Evolutionary conservation across 2,888 invertebrate species (phyloP).

Genomic region (Lycia hirtaria): DNA sequence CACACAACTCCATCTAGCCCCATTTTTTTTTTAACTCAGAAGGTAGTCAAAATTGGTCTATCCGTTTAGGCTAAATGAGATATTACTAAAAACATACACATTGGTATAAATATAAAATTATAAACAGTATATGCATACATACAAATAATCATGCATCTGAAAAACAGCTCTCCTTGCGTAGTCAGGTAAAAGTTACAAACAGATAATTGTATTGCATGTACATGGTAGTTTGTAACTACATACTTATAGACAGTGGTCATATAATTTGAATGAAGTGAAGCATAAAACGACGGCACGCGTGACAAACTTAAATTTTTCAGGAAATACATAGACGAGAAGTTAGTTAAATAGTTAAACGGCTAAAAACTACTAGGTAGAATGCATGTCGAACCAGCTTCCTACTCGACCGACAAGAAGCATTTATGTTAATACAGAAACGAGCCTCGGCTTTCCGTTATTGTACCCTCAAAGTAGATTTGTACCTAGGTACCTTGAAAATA

Average conservation of each 20-base stretch:
- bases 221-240: neutral
- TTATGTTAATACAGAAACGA: slow-evolving; percentile 57
- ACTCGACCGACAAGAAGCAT: slow-evolving; percentile 49
- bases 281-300: slow-evolving; percentile 26
- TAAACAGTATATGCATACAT: too few relatives aligned
- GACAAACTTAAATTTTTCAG: slow-evolving; percentile 26
- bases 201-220: neutral
- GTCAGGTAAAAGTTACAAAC: neutral
- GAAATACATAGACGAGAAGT: slow-evolving; percentile 22
- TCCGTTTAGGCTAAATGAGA: too few relatives aligned
- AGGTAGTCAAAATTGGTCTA: too few relatives aligned
- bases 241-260: too few relatives aligned
- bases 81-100: too few relatives aligned
- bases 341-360: slow-evolving; percentile 2
- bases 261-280: slow-evolving; percentile 3
- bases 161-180: too few relatives aligned
- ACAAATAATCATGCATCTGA: too few relatives aligned
- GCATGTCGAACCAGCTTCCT: slow-evolving; percentile 33
- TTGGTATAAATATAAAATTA: too few relatives aligned
- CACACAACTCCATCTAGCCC: too few relatives aligned
- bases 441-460: slow-evolving; percentile 36
- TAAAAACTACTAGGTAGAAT: slow-evolving; percentile 15
- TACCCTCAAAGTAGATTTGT: slow-evolving; percentile 14
- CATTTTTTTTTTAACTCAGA: too few relatives aligned
- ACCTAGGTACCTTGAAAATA: slow-evolving; percentile 3